phyloP scores from a whole-genome alignment of 2,797 vertebrate genomes.

The Galago senegalensis region DNA sequence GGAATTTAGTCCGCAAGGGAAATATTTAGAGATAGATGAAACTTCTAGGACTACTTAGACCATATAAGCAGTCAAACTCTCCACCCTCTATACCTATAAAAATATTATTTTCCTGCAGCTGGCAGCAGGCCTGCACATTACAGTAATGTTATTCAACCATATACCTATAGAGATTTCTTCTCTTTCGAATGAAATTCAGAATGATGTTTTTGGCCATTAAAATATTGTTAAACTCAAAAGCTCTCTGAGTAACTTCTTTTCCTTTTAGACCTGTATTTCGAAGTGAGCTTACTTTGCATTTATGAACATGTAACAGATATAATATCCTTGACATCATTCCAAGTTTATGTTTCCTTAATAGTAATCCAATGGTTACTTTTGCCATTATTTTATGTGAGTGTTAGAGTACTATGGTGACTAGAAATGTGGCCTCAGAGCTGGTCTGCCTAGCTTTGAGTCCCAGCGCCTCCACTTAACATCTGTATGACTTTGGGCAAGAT shows the following conservation, averaged over 20 bases:
- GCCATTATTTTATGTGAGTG: background rate
- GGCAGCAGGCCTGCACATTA: background rate
- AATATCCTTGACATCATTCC: constrained; percentile 13
- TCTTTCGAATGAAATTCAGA: constrained; percentile 13
- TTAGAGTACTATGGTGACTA: accelerated
- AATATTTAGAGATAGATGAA: background rate
- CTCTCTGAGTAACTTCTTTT: constrained; percentile 55
- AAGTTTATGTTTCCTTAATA: constrained; percentile 39
- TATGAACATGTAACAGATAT: background rate
- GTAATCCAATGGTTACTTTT: background rate
- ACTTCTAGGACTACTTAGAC: background rate
- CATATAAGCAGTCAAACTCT: background rate
- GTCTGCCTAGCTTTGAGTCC: background rate
- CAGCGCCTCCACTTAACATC: background rate
- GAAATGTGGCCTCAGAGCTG: background rate
- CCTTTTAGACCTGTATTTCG: constrained; percentile 66
- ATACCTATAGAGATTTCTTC: background rate
- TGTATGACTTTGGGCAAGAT: background rate
- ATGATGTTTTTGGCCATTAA: constrained; percentile 5
- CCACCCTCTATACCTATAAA: background rate
- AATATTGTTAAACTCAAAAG: constrained; percentile 62
- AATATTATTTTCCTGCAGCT: background rate
- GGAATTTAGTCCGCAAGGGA: background rate
- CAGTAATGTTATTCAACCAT: background rate
- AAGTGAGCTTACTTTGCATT: constrained; percentile 41